Evolutionary conservation across 2,888 invertebrate species (phyloP), one percentile per base, ranked within the genome.

Genomic region (Hetaerina titia): DNA sequence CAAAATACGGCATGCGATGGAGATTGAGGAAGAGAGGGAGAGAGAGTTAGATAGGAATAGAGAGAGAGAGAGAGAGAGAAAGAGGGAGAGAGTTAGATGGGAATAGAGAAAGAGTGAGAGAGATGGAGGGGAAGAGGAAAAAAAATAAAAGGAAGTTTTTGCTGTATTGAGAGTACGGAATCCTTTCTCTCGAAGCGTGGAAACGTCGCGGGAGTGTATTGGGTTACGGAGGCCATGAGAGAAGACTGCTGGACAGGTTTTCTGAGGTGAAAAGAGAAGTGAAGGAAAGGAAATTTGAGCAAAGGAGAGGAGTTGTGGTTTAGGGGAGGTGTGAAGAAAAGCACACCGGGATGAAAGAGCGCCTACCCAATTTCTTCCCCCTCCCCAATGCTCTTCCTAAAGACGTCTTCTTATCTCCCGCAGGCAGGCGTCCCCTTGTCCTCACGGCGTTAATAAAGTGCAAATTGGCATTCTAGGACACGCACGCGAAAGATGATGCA

Each of bases 381-480:
- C 45, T 45, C 69, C 22, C 69, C 19, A n/a, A 19, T 9, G 69
- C 22, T n/a, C 17, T 56, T 88, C 45, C 88, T 56, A 88, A 88
- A 88, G 88, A 88, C 88, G 88, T 88, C 88, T 31, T 56, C 88
- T 88, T 88, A 88, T 88, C 88, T 88, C 88, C 45, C 56, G 11
- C 56, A 17, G 45, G 88, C 88, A 88, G 88, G 88, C 88, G 15
- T 7, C 88, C 45, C 17, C 88, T 17, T n/a, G 13, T 88, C 19
- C 88, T 45, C 45, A 45, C 88, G 88, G n/a, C 88, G 88, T 56
- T 88, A 45, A 88, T 88, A 56, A 88, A 88, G 88, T 88, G 88
- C 88, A 88, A 88, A 88, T 88, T 88, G 88, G 88, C 88, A 88
- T 88, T 88, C 88, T 88, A 88, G 88, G 88, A 56, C 88, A 88